These are phyloP conservation scores for Apamea epomidion DNA, from an alignment of 2,888 invertebrate species.

Conservation along the genomic window DNA sequence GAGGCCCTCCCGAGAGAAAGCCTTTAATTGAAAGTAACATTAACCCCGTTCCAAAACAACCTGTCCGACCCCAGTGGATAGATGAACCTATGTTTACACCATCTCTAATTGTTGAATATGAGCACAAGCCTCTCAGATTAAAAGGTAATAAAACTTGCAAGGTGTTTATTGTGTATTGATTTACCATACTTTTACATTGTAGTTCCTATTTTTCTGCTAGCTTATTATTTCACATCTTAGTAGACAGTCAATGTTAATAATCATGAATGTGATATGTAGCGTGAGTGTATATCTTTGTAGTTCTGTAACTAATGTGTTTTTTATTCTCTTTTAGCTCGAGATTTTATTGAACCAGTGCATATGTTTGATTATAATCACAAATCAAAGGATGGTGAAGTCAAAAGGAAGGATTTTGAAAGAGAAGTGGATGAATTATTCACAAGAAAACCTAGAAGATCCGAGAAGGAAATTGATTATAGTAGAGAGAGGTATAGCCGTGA, in stretches of 20 bases:
- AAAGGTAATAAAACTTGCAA: constrained; percentile 84
- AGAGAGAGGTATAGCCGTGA: constrained; percentile 74
- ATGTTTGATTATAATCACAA: constrained; percentile 94
- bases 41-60: constrained; percentile 49
- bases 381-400: constrained; percentile 84
- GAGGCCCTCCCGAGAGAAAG: constrained; percentile 52
- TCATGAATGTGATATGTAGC: neutral
- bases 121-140: constrained; percentile 91
- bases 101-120: constrained; percentile 93
- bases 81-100: constrained; percentile 89
- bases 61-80: constrained; percentile 75
- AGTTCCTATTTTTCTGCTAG: constrained; percentile 1
- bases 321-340: constrained; percentile 81
- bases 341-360: constrained; percentile 92
- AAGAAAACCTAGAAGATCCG: constrained; percentile 75
- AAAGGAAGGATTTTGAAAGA: constrained; percentile 81
- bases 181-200: neutral
- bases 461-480: constrained; percentile 71
- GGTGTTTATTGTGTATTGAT: constrained; percentile 24
- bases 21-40: constrained; percentile 60
- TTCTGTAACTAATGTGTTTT: constrained; percentile 25
- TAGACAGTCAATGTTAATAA: neutral
- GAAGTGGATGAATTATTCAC: constrained; percentile 82
- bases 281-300: neutral
- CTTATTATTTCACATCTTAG: neutral